Evolutionary conservation across 1,140 invertebrate species (phyloP), one percentile per base, ranked within the genome.

Genomic region (Zaprionus vittiger): DNA sequence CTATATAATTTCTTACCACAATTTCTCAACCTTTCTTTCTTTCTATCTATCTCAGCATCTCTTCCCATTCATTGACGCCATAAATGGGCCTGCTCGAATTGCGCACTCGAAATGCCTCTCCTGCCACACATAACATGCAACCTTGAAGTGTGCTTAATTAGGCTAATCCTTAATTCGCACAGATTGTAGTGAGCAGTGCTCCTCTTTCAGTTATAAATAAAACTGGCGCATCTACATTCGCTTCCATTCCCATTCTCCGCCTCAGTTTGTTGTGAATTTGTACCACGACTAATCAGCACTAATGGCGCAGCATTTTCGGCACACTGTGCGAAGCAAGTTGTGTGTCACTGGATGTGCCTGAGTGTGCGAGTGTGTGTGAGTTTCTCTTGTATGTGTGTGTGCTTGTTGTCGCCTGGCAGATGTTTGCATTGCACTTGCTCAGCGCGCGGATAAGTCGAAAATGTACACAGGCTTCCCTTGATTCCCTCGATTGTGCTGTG

Each of bases 381-480:
- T n/a, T 41, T 31, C 22, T 24, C 20, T 20, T 31, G 24, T 73
- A 4, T 17, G 12, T 24, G 38, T 59, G 55, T 22, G 11, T 56
- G 57, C 62, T 17, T 11, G 22, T 66, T 66, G 37, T 37, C 41
- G 71, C 20, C 60, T 44, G 22, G 75, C 59, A 70, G 52, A 54
- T 79, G 81, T 83, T 89, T 87, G 81, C 78, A 76, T 69, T 79
- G 74, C 83, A 74, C 83, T 83, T 82, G 84, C 78, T 66, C 64
- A 66, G 63, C 84, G 62, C 81, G 84, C 73, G 84, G 78, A 82
- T 89, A 83, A 89, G 83, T 83, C 79, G 68, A 87, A 69, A 69
- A 81, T 89, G 80, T 89, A 89, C 81, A 89, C 78, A 81, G 71
- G 66, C 61, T 34, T 34, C 31, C 31, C 31, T 34, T 24, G 47